phyloP scores from a whole-genome alignment of 1,140 invertebrate genomes.

The Drosophila obscura region DNA sequence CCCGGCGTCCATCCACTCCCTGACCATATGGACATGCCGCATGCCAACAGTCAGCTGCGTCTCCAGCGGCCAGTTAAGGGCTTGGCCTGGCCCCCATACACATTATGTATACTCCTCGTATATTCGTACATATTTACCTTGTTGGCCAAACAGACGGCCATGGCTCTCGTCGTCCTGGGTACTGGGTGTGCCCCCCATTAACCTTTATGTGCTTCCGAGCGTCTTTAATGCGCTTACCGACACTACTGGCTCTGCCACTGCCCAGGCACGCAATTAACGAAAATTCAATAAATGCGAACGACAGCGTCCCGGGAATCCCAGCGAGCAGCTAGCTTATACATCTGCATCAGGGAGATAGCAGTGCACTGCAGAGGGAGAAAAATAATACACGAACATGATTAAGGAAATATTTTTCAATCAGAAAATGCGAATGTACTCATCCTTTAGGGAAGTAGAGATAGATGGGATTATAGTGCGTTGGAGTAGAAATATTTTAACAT shows the following conservation, averaged over 20 bases:
- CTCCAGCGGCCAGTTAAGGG: slow-evolving; percentile 58
- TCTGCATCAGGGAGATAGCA: slow-evolving; percentile 25
- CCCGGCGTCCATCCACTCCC: slow-evolving; percentile 8
- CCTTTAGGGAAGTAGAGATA: too few relatives aligned
- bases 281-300: slow-evolving; percentile 64
- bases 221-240: slow-evolving; percentile 46
- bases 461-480: too few relatives aligned
- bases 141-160: not conserved
- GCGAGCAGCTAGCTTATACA: slow-evolving; percentile 9
- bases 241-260: slow-evolving; percentile 23
- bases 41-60: slow-evolving; percentile 48
- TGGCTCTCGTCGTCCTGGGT: slow-evolving; percentile 19
- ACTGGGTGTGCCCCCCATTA: slow-evolving; percentile 62
- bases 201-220: slow-evolving; percentile 47
- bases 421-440: too few relatives aligned
- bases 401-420: too few relatives aligned
- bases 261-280: slow-evolving; percentile 61
- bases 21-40: slow-evolving; percentile 51
- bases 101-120: slow-evolving; percentile 24
- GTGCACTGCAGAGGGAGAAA: slow-evolving; percentile 9
- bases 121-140: slow-evolving; percentile 52
- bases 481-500: too few relatives aligned
- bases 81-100: slow-evolving; percentile 50
- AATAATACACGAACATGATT: slow-evolving; percentile 10
- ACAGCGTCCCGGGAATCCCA: slow-evolving; percentile 20